A percentile compares a stretch with the other conserved stretches of the same genome.
These are phyloP conservation scores for Aplocera efformata DNA, from an alignment of 2,888 invertebrate species.

Conservation along the genomic window DNA sequence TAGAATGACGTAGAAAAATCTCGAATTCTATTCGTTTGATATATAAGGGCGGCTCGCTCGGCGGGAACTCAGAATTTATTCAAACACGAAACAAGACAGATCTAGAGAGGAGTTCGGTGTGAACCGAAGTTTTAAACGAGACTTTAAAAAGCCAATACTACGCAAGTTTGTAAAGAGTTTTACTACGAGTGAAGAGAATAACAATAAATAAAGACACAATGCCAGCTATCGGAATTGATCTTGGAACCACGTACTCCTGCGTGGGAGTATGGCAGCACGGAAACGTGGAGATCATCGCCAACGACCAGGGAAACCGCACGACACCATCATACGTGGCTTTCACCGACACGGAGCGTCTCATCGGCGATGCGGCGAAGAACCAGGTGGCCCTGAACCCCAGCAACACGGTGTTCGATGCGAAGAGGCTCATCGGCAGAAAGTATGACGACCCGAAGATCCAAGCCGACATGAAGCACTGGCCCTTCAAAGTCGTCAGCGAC, in stretches of 20 bases:
- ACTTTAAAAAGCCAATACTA: conserved; percentile 29
- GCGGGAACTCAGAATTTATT: conserved; percentile 58
- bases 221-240: conserved; percentile 79
- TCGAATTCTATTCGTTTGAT: conserved; percentile 45
- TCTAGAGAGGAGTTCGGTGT: conserved; percentile 43
- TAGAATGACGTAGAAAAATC: conserved; percentile 44
- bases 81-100: conserved; percentile 53
- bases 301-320: conserved; percentile 85
- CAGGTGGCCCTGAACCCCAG: conserved; percentile 86
- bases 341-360: conserved; percentile 84
- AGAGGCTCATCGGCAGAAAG: conserved; percentile 89
- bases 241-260: conserved; percentile 80
- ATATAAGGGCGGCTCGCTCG: conserved; percentile 46
- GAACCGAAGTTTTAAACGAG: conserved; percentile 32
- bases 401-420: conserved; percentile 88
- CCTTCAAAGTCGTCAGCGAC: conserved; percentile 86
- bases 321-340: conserved; percentile 89
- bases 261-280: conserved; percentile 82
- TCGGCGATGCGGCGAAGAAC: conserved; percentile 86
- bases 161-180: conserved; percentile 19
- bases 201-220: conserved; percentile 44
- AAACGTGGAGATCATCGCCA: conserved; percentile 87
- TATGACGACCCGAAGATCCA: conserved; percentile 87
- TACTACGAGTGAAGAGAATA: conserved; percentile 22
- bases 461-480: conserved; percentile 91